A percentile compares a stretch with the other conserved stretches of the same genome.
Evolutionary conservation across 2,797 vertebrate genomes (phyloP).

Genomic region (Anguilla anguilla): DNA sequence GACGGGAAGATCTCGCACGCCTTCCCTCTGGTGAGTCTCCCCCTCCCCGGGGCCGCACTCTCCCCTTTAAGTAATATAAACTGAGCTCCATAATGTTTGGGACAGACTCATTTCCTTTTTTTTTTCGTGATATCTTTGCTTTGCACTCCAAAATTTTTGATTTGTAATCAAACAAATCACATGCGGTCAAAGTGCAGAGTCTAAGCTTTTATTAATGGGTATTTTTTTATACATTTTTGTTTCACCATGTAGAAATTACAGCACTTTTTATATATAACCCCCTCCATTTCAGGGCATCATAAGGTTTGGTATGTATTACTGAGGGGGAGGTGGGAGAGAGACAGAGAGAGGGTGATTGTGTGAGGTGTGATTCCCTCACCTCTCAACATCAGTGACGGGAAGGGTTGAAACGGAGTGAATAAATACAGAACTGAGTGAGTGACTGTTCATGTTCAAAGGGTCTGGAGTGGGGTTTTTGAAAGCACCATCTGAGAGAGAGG

Average conservation of each 20-base stretch:
- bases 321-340: no score
- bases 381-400: background rate
- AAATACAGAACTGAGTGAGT: background rate
- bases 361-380: background rate
- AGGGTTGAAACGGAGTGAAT: background rate
- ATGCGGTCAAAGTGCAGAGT: no score
- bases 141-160: no score
- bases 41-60: background rate
- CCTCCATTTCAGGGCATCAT: no score
- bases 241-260: no score
- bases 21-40: slow-evolving; percentile 85
- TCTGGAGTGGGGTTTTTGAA: background rate
- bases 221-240: no score
- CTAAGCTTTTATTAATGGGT: no score
- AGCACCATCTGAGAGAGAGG: background rate
- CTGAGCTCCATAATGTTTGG: background rate
- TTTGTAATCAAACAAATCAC: no score
- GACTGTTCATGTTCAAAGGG: background rate
- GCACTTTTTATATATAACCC: no score
- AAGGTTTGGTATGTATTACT: no score
- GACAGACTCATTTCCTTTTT: no score
- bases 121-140: no score
- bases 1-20: slow-evolving; percentile 95
- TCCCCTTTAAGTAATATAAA: background rate
- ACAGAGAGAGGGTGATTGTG: background rate